Base-by-base conservation (phyloP, 2,888 invertebrate genomes). In the Odontothrips loti region DNA sequence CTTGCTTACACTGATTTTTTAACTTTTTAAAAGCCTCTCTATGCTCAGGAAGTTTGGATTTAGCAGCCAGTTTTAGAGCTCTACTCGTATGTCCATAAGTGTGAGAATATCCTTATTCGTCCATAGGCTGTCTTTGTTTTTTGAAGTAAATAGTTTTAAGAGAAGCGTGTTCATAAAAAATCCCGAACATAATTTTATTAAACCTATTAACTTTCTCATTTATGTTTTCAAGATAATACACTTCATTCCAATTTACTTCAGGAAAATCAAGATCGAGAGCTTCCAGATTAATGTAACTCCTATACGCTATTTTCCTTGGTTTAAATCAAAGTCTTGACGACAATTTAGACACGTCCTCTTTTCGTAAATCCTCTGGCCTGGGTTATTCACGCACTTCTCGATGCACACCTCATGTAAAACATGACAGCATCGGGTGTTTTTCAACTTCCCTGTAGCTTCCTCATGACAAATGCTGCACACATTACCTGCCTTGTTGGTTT, bases 151-250 rank as follows among this genome's bases (percentile, higher is more conserved):
- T 6, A 23, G 9, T n/a, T 63, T 63, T 51, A n/a, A 63, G 2
- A n/a, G 63, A n/a, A 63, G 63, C 63, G n/a, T 63, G 63, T n/a
- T 63, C n/a, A 63, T 63, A 8, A 63, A 63, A 63, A 23, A 63
- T 63, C 10, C 9, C 63, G 0, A n/a, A 23, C 20, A 63, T n/a
- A 20, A 63, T n/a, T 63, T 63, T 9, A 63, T 63, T 63, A 63
- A 63, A 63, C n/a, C 63, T n/a, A 10, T 63, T n/a, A 1, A 63
- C 63, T 63, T 63, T 63, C 63, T 63, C 63, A 63, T 63, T 63
- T 63, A 63, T 23, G 23, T n/a, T 63, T 23, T 23, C n/a, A 23
- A 63, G 63, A 63, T 23, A 3, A 63, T 63, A 63, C 63, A 63
- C 63, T 63, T 63, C n/a, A 63, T 63, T 23, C 63, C 63, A 63